Evolutionary conservation across 2,797 vertebrate species (phyloP).

Genomic region (Enteromius afrohamiltoni): DNA sequence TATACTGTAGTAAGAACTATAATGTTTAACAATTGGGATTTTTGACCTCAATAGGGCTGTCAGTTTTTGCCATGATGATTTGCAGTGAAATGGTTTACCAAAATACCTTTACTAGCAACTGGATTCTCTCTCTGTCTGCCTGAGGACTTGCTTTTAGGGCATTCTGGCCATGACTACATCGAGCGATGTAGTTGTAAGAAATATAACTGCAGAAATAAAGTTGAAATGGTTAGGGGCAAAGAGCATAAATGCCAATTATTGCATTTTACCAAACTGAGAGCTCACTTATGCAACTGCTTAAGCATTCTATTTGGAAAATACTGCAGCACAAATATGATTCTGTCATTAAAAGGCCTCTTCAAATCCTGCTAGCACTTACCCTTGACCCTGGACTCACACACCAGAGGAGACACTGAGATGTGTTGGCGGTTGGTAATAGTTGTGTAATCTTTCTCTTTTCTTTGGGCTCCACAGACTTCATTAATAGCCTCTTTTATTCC

Average conservation of each 20-base stretch:
- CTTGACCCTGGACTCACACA: neutral
- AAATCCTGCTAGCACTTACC: neutral
- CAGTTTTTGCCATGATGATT: neutral
- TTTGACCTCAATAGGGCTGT: neutral
- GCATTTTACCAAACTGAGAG: constrained; percentile 14
- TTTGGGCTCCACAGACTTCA: constrained; percentile 29
- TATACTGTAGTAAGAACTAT: neutral
- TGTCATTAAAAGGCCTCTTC: neutral
- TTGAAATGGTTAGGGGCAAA: constrained; percentile 30
- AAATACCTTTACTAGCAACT: neutral
- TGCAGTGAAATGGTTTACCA: neutral
- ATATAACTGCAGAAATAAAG: neutral
- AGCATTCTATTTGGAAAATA: neutral
- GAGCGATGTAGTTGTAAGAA: neutral
- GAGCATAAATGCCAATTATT: constrained; percentile 5
- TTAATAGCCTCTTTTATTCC: constrained; percentile 47
- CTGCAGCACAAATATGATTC: neutral
- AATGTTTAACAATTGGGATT: neutral
- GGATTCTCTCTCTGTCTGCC: neutral
- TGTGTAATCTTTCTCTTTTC: constrained; percentile 14
- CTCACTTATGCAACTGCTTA: constrained; percentile 9
- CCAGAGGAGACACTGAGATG: neutral
- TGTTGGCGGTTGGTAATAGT: constrained; percentile 1
- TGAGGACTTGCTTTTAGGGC: neutral
- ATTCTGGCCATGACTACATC: neutral